phyloP scores from a whole-genome alignment of 2,888 invertebrate genomes.

The Byasa hedistus region DNA sequence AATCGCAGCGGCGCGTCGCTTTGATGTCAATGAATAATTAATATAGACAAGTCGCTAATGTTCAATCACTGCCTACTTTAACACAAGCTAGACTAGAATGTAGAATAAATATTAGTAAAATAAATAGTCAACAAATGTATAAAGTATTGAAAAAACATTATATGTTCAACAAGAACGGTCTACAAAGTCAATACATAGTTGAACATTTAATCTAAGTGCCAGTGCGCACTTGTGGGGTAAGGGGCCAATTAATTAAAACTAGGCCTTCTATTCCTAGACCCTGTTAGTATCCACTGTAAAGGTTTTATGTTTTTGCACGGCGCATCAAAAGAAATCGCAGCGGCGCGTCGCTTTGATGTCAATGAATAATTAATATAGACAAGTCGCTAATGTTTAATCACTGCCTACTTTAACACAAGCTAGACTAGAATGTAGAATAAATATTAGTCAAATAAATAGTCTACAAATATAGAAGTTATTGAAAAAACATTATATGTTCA shows the following conservation, averaged over 20 bases:
- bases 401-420: neutral
- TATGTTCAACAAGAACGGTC: neutral
- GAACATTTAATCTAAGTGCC: neutral
- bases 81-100: too few species aligned
- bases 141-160: neutral
- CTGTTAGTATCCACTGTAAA: conserved; percentile 31
- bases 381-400: neutral
- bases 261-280: conserved; percentile 35
- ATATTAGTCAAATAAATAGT: too few species aligned
- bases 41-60: neutral
- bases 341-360: conserved; percentile 50
- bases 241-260: conserved; percentile 38
- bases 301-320: conserved; percentile 49
- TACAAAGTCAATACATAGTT: too few species aligned
- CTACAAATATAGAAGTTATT: neutral
- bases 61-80: neutral
- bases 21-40: conserved; percentile 44
- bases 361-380: conserved; percentile 39
- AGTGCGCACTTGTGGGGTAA: conserved; percentile 25
- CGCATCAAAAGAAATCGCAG: conserved; percentile 51
- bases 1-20: conserved; percentile 49
- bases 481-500: neutral
- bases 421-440: too few species aligned
- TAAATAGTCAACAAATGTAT: neutral
- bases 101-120: too few species aligned